phyloP scores from a whole-genome alignment of 1,140 invertebrate species.

The Batillaria attramentaria region DNA sequence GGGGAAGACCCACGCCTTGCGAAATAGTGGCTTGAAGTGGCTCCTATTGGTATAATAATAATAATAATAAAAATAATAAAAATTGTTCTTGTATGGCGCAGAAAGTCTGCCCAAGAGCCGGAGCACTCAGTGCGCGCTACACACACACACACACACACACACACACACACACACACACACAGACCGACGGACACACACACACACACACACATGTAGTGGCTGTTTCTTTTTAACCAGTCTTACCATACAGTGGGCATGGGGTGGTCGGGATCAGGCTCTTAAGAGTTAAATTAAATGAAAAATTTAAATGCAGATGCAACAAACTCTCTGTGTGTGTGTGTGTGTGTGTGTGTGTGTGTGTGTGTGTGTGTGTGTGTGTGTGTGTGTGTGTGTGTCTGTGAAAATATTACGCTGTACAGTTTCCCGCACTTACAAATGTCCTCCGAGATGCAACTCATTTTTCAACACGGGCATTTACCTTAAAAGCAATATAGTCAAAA shows the following conservation, averaged over 20 bases:
- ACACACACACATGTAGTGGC: neutral
- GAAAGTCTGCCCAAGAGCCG: neutral
- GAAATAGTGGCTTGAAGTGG: neutral
- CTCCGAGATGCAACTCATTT: too few species aligned
- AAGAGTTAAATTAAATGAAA: neutral
- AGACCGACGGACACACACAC: neutral
- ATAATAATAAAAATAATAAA: neutral
- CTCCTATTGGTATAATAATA: neutral
- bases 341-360: conserved; percentile 44
- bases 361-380: conserved; percentile 22
- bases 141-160: neutral
- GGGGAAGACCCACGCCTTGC: too few species aligned
- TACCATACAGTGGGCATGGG: neutral
- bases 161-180: neutral
- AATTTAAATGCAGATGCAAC: neutral
- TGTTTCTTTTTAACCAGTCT: neutral
- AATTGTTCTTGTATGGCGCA: neutral
- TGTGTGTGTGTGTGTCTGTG: neutral
- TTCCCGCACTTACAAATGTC: too few species aligned
- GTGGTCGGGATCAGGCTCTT: neutral
- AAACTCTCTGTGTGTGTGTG: conserved; percentile 31
- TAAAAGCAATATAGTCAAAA: too few species aligned
- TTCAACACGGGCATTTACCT: too few species aligned
- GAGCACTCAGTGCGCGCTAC: neutral
- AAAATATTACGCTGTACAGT: too few species aligned